Conservation (phyloP, 2,888 invertebrate species). For the Amphipyra berbera region DNA sequence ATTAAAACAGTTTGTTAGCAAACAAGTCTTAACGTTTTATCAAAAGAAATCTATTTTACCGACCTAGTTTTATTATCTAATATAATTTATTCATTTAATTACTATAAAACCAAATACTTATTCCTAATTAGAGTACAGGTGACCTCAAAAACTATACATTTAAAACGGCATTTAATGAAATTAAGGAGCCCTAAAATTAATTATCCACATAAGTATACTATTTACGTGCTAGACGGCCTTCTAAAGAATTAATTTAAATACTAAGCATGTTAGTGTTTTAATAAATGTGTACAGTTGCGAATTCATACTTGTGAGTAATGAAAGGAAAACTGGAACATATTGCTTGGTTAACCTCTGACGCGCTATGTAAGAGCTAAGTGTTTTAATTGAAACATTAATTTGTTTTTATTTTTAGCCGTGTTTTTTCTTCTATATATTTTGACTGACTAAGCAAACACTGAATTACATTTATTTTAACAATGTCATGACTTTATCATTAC, state of each 20-base stretch:
- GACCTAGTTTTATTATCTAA: not conserved
- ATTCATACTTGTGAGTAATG: not conserved
- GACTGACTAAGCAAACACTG: no score
- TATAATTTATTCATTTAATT: not conserved
- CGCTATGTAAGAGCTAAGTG: not conserved
- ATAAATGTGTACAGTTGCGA: slow-evolving; percentile 8
- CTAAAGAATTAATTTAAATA: slow-evolving; percentile 28
- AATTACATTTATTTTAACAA: no score
- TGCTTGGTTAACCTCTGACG: not conserved
- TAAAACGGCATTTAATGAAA: slow-evolving; percentile 11
- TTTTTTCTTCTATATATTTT: no score
- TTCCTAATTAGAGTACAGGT: not conserved
- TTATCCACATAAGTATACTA: slow-evolving; percentile 11
- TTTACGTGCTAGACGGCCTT: slow-evolving; percentile 24
- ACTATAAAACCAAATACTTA: no score
- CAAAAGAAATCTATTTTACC: no score
- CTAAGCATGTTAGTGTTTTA: slow-evolving; percentile 7
- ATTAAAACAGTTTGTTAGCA: no score
- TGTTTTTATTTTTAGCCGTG: no score
- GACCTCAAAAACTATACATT: slow-evolving; percentile 8
- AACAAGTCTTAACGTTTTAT: no score
- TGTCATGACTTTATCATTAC: slow-evolving; percentile 1
- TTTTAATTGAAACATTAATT: not conserved
- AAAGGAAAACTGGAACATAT: slow-evolving; percentile 7
- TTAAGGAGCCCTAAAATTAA: slow-evolving; percentile 17